These are phyloP conservation scores for Portevinia maculata DNA, from an alignment of 2,888 invertebrate species.

Conservation along the genomic window DNA sequence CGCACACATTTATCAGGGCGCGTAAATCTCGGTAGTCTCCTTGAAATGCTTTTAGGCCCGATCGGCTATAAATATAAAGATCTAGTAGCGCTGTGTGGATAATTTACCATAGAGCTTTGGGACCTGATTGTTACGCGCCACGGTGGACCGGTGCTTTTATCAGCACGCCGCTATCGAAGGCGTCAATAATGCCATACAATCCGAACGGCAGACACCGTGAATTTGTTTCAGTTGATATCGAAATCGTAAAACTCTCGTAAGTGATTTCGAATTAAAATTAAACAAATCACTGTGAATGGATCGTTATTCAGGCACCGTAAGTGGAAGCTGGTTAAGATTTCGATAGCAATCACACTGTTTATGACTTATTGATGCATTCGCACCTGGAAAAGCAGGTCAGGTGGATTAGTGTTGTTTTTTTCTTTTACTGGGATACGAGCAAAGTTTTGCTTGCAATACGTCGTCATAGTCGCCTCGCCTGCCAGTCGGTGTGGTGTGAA, in stretches of 20 bases:
- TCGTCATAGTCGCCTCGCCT: not conserved
- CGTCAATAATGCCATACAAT: slow-evolving; percentile 64
- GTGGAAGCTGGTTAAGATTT: slow-evolving; percentile 41
- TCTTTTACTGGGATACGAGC: too few species aligned
- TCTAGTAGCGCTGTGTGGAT: slow-evolving; percentile 7
- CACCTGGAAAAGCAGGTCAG: slow-evolving; percentile 69
- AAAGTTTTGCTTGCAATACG: slow-evolving; percentile 11
- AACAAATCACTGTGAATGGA: slow-evolving; percentile 60
- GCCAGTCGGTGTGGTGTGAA: slow-evolving; percentile 36
- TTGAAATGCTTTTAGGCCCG: slow-evolving; percentile 65
- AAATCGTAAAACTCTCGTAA: slow-evolving; percentile 50
- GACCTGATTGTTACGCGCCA: not conserved
- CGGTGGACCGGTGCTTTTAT: slow-evolving; percentile 50
- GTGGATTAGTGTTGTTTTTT: not conserved
- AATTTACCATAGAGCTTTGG: slow-evolving; percentile 14
- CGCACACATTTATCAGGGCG: slow-evolving; percentile 36
- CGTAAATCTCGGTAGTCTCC: slow-evolving; percentile 62
- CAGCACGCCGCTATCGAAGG: slow-evolving; percentile 55
- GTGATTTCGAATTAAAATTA: slow-evolving; percentile 60
- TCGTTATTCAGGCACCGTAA: slow-evolving; percentile 60
- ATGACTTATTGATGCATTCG: slow-evolving; percentile 50
- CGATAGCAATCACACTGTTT: slow-evolving; percentile 60
- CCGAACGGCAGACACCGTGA: slow-evolving; percentile 20
- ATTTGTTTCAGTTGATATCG: slow-evolving; percentile 35
- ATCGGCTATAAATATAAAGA: slow-evolving; percentile 12